Evolutionary conservation across 2,113 vertebrate species (phyloP).

Genomic region (Hemibagrus wyckioides): DNA sequence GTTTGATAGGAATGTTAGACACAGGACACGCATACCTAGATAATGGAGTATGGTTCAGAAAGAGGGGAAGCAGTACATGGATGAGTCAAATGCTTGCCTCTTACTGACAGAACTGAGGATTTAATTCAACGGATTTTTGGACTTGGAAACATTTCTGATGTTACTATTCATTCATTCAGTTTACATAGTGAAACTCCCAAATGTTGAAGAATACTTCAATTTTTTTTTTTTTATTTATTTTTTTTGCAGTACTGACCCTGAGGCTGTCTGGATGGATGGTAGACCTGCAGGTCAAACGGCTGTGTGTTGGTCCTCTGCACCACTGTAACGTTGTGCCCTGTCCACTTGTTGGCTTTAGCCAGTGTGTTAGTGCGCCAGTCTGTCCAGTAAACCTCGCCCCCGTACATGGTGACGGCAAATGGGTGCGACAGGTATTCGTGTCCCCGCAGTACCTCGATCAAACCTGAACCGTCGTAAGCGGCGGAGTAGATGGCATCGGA

Average conservation of each 20-base stretch:
- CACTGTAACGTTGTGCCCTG: conserved; percentile 91
- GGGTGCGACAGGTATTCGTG: conserved; percentile 96
- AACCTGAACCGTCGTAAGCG: conserved; percentile 88
- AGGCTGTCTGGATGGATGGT: conserved; percentile 94
- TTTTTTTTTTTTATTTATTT: no score
- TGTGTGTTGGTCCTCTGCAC: conserved; percentile 97
- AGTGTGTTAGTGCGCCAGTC: conserved; percentile 97
- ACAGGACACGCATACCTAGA: neutral
- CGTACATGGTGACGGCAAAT: conserved; percentile 93
- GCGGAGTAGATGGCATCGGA: conserved; percentile 97
- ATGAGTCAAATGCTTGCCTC: neutral
- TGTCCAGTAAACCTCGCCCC: conserved; percentile 97
- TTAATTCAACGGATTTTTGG: neutral
- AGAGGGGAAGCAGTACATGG: neutral
- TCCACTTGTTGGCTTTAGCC: conserved; percentile 99
- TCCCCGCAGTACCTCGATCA: conserved; percentile 95
- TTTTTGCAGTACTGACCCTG: conserved; percentile 75
- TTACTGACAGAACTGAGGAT: neutral
- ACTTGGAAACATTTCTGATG: neutral
- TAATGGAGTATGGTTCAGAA: neutral
- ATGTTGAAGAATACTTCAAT: no score
- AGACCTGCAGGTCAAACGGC: conserved; percentile 97
- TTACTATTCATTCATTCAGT: neutral
- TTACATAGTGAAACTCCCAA: neutral
- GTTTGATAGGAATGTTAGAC: neutral